Percentiles rank a stretch among this genome's conserved stretches.
Evolutionary conservation across 2,797 vertebrate species (phyloP).

Genomic region (Echiichthys vipera): DNA sequence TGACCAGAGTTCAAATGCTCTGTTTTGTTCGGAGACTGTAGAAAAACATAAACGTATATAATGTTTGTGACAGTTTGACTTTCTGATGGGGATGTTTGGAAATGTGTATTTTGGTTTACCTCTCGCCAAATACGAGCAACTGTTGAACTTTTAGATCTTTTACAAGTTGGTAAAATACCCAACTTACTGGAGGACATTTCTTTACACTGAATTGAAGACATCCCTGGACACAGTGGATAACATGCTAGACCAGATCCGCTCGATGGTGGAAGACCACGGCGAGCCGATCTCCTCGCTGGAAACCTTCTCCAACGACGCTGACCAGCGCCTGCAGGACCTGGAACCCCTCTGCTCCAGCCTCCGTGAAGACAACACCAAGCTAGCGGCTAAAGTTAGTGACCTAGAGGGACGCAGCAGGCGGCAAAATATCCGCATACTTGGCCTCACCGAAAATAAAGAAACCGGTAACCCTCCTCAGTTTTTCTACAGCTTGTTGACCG

Average conservation of each 20-base stretch:
- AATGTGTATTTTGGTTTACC: neutral
- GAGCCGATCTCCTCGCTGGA: too few species aligned
- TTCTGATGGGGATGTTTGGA: neutral
- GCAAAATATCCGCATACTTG: neutral
- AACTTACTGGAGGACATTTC: too few species aligned
- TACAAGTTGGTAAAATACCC: neutral
- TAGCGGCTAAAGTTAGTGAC: neutral
- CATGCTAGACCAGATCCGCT: too few species aligned
- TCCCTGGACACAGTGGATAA: too few species aligned
- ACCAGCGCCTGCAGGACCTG: too few species aligned
- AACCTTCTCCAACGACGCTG: too few species aligned
- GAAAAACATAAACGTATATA: slow-evolving; percentile 13
- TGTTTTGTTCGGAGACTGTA: neutral
- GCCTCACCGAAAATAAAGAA: neutral
- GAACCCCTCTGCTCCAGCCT: neutral
- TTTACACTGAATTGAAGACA: too few species aligned
- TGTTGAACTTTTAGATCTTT: neutral
- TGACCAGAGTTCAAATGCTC: slow-evolving; percentile 29
- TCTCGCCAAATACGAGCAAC: neutral
- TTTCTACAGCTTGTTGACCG: neutral
- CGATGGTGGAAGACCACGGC: too few species aligned
- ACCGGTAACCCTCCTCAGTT: neutral
- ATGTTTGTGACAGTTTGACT: neutral
- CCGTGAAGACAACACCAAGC: neutral
- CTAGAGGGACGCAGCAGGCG: neutral